A percentile compares a stretch with the other conserved stretches of the same genome.
These are phyloP conservation scores for Apamea epomidion DNA, from an alignment of 2,888 invertebrate species.

Conservation along the genomic window DNA sequence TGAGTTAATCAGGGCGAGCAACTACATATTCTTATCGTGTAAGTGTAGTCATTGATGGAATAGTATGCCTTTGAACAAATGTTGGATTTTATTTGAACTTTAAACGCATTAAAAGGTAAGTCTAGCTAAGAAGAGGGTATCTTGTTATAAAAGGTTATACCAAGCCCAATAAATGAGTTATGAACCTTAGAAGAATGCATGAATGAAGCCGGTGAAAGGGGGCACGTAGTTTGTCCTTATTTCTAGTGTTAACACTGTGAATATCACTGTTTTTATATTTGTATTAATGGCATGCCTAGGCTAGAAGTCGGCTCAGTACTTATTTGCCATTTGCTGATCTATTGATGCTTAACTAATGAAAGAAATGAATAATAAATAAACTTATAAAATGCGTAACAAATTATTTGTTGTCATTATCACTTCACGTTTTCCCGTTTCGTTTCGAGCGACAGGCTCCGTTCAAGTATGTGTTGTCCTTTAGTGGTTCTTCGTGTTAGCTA, in stretches of 20 bases:
- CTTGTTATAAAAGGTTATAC: neutral
- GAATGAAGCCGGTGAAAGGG: neutral
- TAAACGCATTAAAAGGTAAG: no score
- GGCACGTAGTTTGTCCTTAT: neutral
- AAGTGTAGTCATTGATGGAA: no score
- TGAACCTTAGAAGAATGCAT: no score
- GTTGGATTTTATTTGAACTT: no score
- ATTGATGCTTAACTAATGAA: no score
- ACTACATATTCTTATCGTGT: no score
- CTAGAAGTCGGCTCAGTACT: neutral
- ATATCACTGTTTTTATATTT: no score
- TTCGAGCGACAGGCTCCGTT: neutral
- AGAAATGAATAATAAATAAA: no score
- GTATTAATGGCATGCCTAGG: no score
- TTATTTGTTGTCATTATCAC: neutral
- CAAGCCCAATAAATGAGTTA: no score
- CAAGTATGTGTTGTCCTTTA: neutral
- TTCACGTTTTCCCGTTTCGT: neutral
- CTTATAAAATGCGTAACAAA: neutral
- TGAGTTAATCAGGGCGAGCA: no score
- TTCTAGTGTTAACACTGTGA: neutral
- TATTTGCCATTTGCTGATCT: neutral
- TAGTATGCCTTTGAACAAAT: no score
- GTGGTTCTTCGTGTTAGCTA: constrained; percentile 42
- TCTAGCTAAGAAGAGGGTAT: neutral